Evolutionary conservation across 92 coral and sea anemone species (phyloP).

Genomic region (Muricea muricata): DNA sequence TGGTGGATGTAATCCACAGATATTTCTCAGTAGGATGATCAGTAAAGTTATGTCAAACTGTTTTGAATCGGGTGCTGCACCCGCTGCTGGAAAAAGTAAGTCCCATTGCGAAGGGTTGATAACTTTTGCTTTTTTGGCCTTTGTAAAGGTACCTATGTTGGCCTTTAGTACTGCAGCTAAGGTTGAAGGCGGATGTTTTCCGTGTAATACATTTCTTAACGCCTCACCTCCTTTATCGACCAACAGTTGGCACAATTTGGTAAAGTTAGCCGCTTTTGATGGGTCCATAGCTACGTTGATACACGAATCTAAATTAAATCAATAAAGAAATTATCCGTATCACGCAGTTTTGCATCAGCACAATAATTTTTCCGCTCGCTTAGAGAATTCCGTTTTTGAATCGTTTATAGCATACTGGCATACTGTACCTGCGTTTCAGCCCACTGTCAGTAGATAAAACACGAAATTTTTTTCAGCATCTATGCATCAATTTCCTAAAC

Average conservation of each 20-base stretch:
- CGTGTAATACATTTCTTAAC: constrained; percentile 24
- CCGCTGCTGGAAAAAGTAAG: constrained; percentile 50
- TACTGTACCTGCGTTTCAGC: no score
- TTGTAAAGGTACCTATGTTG: not conserved
- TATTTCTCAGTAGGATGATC: constrained; percentile 45
- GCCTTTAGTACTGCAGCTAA: constrained; percentile 31
- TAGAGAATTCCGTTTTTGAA: no score
- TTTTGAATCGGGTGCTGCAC: constrained; percentile 46
- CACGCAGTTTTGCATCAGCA: no score
- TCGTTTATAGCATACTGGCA: no score
- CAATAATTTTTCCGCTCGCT: no score
- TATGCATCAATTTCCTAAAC: no score
- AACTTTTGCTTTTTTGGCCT: not conserved
- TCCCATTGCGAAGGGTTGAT: constrained; percentile 46
- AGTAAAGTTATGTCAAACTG: constrained; percentile 66
- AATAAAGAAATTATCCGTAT: no score
- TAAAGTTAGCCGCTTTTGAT: constrained; percentile 54
- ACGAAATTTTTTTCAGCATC: no score
- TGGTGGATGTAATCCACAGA: constrained; percentile 44
- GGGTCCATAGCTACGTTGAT: no score
- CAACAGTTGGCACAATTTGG: constrained; percentile 41
- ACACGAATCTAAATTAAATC: no score
- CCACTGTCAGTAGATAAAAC: no score
- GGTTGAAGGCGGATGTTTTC: not conserved
- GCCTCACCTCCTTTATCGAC: constrained; percentile 48